A percentile compares a stretch with the other conserved stretches of the same genome.
phyloP scores from a whole-genome alignment of 2,113 vertebrate genomes.

The cat (Felis catus) region DNA sequence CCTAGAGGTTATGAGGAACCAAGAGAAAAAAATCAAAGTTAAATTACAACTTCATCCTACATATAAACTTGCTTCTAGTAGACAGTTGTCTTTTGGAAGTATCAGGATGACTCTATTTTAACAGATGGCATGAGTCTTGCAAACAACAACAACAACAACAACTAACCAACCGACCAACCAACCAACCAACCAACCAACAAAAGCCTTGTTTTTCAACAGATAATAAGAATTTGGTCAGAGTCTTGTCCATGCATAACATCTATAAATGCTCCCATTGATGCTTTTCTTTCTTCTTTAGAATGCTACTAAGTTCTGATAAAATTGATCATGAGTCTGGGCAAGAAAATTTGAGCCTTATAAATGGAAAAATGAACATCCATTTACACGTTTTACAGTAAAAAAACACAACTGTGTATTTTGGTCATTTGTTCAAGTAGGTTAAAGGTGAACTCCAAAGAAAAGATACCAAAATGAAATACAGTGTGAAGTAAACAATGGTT shows the following conservation, averaged over 20 bases:
- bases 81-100: conserved; percentile 20
- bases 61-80: conserved; percentile 30
- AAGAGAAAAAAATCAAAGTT: conserved; percentile 19
- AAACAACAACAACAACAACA: not conserved
- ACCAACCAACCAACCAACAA: not conserved
- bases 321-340: not conserved
- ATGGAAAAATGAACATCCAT: conserved; percentile 15
- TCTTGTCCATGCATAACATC: not conserved
- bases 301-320: conserved; percentile 1
- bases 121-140: not conserved
- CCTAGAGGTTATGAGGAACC: conserved; percentile 24
- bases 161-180: not conserved
- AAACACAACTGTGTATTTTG: conserved; percentile 27
- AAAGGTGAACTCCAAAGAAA: conserved; percentile 34
- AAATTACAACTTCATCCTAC: not conserved
- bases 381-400: not conserved
- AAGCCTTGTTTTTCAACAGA: not conserved
- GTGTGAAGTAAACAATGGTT: not conserved
- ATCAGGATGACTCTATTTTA: conserved; percentile 53
- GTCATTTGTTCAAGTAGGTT: not conserved
- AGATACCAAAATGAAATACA: not conserved
- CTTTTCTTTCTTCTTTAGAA: conserved; percentile 33
- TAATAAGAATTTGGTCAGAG: not conserved
- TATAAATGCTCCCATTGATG: not conserved
- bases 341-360: not conserved